Evolutionary conservation across 2,888 invertebrate species (phyloP), one percentile per base, ranked within the genome.

Genomic region (Auanema freiburgensis): DNA sequence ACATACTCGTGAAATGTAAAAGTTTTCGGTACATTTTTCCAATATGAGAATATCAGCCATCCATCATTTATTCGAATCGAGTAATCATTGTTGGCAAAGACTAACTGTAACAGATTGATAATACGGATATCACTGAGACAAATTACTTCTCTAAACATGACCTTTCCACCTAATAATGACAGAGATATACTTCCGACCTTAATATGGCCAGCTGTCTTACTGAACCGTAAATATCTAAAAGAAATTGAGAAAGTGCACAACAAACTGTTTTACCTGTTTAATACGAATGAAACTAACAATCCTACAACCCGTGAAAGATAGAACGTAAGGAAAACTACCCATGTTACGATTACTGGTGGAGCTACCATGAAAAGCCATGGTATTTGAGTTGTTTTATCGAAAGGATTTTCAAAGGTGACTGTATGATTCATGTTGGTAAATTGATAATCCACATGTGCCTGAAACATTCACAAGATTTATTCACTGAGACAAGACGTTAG

Each of bases 41-140:
- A 98, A 92, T 95, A 98, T 56, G 95, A 89, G 86, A 98, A 97
- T 86, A 96, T 93, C 70, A 95, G 88, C 88, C 93, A 95, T 1
- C 96, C 97, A 87, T 97, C 96, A 85, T 95, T 95, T 71, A 95
- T 89, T 71, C 95, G 88, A 49, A 94, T 85, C 41, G 93, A 91
- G 85, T 91, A 94, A 87, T 98, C 96, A 83, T 92, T 91, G 70
- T 92, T 93, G 66, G 94, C 91, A 83, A 92, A 94, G 59, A 92
- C 90, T 76, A 97, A 18, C 59, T 63, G 42, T 10, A 61, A 90
- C 87, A 42, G n/a, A 16, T 40, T 43, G 8, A 52, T 52, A 8
- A 55, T 40, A 41, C 11, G 10, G 16, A 57, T 46, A 16, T 16
- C 16, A 49, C n/a, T 8, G 18, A n/a, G 52, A 18, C 23, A 51